A percentile compares a stretch with the other conserved stretches of the same genome.
phyloP scores from a whole-genome alignment of 2,797 vertebrate genomes.

The Rhadinocentrus ornatus region DNA sequence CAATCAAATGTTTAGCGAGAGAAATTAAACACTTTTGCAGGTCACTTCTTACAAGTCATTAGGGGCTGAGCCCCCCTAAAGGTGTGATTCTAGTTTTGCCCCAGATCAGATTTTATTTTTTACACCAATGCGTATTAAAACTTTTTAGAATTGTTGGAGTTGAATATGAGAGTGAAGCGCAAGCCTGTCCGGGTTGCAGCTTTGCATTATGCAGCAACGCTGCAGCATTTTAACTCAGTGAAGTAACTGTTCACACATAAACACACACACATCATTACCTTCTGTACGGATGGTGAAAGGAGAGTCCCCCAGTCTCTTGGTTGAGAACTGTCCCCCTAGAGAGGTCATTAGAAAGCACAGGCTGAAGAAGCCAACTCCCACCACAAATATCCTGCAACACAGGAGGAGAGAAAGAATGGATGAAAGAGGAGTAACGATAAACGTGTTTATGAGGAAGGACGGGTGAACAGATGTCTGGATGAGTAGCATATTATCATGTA shows the following conservation, averaged over 20 bases:
- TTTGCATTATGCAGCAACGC: slow-evolving; percentile 24
- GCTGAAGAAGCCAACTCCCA: slow-evolving; percentile 94
- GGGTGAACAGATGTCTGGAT: slow-evolving; percentile 46
- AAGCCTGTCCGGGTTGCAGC: slow-evolving; percentile 31
- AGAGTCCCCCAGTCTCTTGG: slow-evolving; percentile 91
- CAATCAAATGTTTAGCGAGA: no score
- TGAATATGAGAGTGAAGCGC: slow-evolving; percentile 29
- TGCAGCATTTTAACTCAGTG: slow-evolving; percentile 41
- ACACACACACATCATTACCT: slow-evolving; percentile 80
- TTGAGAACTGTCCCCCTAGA: slow-evolving; percentile 93
- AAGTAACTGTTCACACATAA: slow-evolving; percentile 29
- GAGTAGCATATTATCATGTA: background rate
- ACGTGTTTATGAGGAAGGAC: slow-evolving; percentile 35
- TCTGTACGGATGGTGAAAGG: slow-evolving; percentile 95
- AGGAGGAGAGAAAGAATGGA: slow-evolving; percentile 38
- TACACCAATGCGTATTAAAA: background rate
- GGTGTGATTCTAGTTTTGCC: no score
- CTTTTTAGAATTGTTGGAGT: background rate
- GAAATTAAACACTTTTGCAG: no score
- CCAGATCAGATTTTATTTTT: background rate
- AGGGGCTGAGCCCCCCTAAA: no score
- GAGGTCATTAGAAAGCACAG: slow-evolving; percentile 97
- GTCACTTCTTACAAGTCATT: no score
- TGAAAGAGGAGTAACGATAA: slow-evolving; percentile 30
- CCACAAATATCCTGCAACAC: slow-evolving; percentile 89